These are phyloP conservation scores for Moxostoma hubbsi DNA, from an alignment of 2,797 vertebrate species.

Conservation along the genomic window DNA sequence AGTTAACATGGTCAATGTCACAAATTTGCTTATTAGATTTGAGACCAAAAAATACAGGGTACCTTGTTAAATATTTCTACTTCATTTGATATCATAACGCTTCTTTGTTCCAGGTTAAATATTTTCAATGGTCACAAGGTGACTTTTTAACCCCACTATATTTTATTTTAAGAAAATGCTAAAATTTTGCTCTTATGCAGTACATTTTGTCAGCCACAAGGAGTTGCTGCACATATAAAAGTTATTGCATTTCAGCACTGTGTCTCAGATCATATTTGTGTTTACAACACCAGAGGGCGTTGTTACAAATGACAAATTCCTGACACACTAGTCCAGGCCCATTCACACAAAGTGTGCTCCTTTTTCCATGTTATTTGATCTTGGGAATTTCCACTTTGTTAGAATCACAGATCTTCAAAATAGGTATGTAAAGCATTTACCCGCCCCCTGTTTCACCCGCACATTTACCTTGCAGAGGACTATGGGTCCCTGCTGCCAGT, in stretches of 20 bases:
- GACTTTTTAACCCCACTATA: no score
- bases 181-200: not conserved
- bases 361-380: conserved; percentile 3
- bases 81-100: no score
- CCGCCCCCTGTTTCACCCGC: not conserved
- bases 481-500: not conserved
- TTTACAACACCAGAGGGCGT: not conserved
- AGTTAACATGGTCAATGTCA: no score
- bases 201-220: not conserved
- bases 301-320: not conserved
- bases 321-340: not conserved
- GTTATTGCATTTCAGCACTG: not conserved
- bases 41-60: no score
- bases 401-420: conserved; percentile 1
- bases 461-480: not conserved
- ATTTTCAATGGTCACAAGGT: no score
- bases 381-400: conserved; percentile 25
- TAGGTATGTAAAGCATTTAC: not conserved
- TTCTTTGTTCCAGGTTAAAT: no score
- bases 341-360: not conserved
- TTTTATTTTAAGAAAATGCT: no score
- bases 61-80: no score
- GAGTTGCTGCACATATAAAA: not conserved
- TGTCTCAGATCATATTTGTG: not conserved
- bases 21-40: no score